Base-by-base conservation (phyloP, 2,888 invertebrate genomes). In the Petrophora chlorosata region DNA sequence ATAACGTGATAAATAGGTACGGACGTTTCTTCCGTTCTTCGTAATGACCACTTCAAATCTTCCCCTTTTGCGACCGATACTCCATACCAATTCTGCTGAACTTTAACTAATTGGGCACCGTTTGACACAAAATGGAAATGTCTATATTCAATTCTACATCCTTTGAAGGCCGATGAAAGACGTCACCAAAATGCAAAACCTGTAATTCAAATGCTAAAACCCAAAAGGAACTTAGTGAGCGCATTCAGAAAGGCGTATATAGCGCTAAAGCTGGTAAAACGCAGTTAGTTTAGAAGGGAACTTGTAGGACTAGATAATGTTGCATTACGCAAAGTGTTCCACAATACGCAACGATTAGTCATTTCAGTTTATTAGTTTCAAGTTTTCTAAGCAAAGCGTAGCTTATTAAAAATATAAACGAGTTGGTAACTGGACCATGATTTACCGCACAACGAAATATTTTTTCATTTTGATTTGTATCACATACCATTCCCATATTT, bases 381-480 rank as follows among this genome's bases (percentile, higher is more conserved):
- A n/a, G n/a, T n/a, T 9, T 25, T 0, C 16, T 9, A 30, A 38
- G 34, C 13, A 4, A 19, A 19, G 5, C 2, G 19, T 19, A 2
- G 19, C 19, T 19, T 19, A 7, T 19, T 7, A 19, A 19, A 19
- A 19, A 19, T 19, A 19, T 19, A 2, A 7, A 1, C 7, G 7
- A 4, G 29, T 10, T 17, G 9, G 9, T 26, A 15, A 26, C 16
- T 5, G 7, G 3, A 13, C 12, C 2, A 28, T 9, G 25, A 54
- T 46, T 49, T 36, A 43, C 44, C 26, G 35, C 34, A 15, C 41
- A 44, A 35, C 22, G 42, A 36, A 57, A 23, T 36, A 39, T 35
- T 56, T 49, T 15, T 52, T 19, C 43, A 39, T 35, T 56, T 49
- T 22, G 56, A 54, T 53, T 41, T 22, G 1, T 52, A 47, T 52